Percentiles rank a stretch among this genome's conserved stretches.
Conservation (phyloP, 2,113 vertebrate genomes). For the Meriones unguiculatus region DNA sequence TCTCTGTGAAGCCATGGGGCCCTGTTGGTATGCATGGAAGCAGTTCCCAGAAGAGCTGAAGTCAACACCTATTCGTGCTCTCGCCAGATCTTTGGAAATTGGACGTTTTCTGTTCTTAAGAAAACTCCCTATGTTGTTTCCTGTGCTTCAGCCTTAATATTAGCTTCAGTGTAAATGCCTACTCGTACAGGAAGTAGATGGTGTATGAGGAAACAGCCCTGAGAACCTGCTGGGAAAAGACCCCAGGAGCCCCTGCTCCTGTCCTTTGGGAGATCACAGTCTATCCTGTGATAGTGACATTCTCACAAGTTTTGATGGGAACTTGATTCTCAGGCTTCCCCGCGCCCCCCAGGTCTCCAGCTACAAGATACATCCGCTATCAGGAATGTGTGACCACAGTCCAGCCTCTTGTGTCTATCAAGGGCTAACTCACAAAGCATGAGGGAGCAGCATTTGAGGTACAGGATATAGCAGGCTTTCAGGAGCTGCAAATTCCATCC, state of each 20-base stretch:
- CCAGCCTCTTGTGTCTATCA: not conserved
- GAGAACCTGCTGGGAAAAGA: conserved; percentile 15
- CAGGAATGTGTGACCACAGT: not conserved
- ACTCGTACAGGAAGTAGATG: not conserved
- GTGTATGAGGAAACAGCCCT: not conserved
- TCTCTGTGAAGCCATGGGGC: conserved; percentile 13
- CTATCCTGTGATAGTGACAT: not conserved
- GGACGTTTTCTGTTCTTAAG: conserved; percentile 73
- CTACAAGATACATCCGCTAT: not conserved
- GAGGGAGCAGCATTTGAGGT: not conserved
- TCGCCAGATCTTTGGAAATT: conserved; percentile 77
- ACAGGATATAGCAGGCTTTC: not conserved
- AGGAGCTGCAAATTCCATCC: not conserved
- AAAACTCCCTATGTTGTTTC: conserved; percentile 58
- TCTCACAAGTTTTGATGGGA: conserved; percentile 12
- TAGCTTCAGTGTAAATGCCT: conserved; percentile 53
- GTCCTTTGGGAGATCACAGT: not conserved
- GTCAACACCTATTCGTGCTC: conserved; percentile 78
- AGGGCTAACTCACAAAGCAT: not conserved
- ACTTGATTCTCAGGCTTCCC: not conserved
- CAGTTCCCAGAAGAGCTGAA: conserved; percentile 59
- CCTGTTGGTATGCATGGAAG: conserved; percentile 72
- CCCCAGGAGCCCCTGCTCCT: not conserved
- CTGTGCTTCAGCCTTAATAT: conserved; percentile 58
- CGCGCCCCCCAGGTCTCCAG: not conserved